Evolutionary conservation across 2,888 invertebrate genomes (phyloP), one percentile per base, ranked within the genome.

Genomic region (Blera fallax): DNA sequence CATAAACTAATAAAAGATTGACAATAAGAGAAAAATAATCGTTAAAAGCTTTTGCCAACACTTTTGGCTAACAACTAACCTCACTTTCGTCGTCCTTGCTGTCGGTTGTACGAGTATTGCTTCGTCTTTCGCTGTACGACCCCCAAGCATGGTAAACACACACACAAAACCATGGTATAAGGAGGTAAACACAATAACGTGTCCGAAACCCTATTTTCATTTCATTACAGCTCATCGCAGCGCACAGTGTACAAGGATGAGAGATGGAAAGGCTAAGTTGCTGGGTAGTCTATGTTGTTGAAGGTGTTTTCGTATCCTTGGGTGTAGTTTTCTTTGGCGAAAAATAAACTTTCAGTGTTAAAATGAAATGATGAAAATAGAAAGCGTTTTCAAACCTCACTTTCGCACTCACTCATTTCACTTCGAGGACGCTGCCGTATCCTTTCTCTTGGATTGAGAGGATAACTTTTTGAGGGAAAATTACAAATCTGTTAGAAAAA

Each of bases 1-100:
- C 85, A 85, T 81, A 85, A 85, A 80, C 85, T 72, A 85, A 85
- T 85, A 85, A 80, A 81, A 85, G 80, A 85, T 80, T 80, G 80
- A 60, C 81, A 85, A 77, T 78, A 78, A 72, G 69, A 80, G 70
- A 76, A 85, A 85, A 85, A 77, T 85, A 81, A 85, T 72, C 80
- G 80, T 56, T 85, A 81, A 85, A 85, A 85, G 85, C 85, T 85
- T 85, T 79, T 74, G 69, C 69, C 74, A 69, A 67, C 67, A 70
- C 69, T 82, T 76, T 83, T 40, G 24, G 67, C 54, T 16, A 73
- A 40, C 34, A 64, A 54, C 54, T 29, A 27, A 54, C 56, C 50
- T 60, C 52, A 21, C 37, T 45, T 50, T 32, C 11, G 24, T 43
- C 43, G 37, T 54, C n/a, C 10, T 29, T 10, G 40, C 11, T 18